Evolutionary conservation across 2,113 vertebrate genomes (phyloP).

Genomic region (Raja brachyura): DNA sequence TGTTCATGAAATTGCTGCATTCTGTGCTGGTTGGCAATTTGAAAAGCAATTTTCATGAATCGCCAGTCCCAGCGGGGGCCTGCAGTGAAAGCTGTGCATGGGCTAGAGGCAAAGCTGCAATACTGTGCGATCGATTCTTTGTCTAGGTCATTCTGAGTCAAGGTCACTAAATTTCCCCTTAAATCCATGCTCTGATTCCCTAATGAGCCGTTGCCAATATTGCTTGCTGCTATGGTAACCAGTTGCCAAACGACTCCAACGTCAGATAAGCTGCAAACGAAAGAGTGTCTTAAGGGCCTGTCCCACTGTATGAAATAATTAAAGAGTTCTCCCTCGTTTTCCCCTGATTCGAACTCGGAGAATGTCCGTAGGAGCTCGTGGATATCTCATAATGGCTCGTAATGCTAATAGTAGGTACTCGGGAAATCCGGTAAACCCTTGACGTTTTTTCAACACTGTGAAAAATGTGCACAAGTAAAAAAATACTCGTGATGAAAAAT

Average conservation of each 20-base stretch:
- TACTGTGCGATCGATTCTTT: background rate
- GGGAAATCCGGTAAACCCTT: no score
- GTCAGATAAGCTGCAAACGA: background rate
- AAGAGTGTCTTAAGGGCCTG: no score
- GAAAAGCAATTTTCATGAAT: background rate
- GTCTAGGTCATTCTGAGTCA: background rate
- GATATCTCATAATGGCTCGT: no score
- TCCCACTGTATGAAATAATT: no score
- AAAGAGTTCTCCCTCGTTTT: no score
- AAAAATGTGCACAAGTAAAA: no score
- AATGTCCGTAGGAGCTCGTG: no score
- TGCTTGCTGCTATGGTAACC: background rate
- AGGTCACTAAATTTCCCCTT: background rate
- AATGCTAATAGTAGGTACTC: no score
- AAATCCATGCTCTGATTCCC: conserved; percentile 7
- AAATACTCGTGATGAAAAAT: no score
- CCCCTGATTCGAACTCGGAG: no score
- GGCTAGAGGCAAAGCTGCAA: background rate
- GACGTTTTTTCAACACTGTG: no score
- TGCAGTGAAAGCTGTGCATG: background rate
- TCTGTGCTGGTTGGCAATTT: background rate
- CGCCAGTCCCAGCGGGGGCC: background rate
- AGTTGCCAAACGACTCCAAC: background rate
- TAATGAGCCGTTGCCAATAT: background rate
- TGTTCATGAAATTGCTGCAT: background rate